Evolutionary conservation across 2,797 vertebrate genomes (phyloP), one percentile per base, ranked within the genome.

Genomic region (Coranthus polyacanthus): DNA sequence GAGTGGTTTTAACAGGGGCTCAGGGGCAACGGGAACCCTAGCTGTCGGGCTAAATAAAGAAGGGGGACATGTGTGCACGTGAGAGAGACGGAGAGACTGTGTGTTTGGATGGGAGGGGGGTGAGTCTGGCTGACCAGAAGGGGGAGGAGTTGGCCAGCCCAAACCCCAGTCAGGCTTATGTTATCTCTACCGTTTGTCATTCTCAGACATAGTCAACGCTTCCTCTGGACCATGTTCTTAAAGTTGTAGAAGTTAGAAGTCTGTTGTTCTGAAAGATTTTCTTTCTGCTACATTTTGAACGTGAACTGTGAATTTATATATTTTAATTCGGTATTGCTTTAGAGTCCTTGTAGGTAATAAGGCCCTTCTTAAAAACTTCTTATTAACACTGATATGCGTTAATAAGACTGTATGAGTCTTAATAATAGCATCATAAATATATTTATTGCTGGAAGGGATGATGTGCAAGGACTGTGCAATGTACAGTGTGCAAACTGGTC

Each of bases 11-110:
- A 88, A 84, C 86, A 73, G 84, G 81, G 80, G 79, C 80, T 86
- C 79, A 82, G 73, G 83, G 83, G 72, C 70, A 79, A 80, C 53
- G 84, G 87, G 91, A 91, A 93, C 92, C 92, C 92, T 92, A 72
- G 1, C 91, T 95, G 90, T 88, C 84, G 81, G 78, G 62, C 67
- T 73, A 52, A 61, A 84, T 58, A 39, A 72, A 21, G 24, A 12
- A 61, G 54, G 29, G 53, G 65, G 45, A 18, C 43, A 50, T 39
- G 61, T 67, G 24, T 63, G 34, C 54, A 21, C n/a, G 46, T 62
- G 54, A 67, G 69, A 56, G 46, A 46, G 53, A 55, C 29, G 20
- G 62, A 50, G 68, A 58, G 59, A 67, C 55, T 54, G 55, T 41
- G 54, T 71, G 24, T 72, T 68, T 47, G 59, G n/a, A 45, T 51